Conservation (phyloP, 2,888 invertebrate genomes). For the Brachyptera putata region DNA sequence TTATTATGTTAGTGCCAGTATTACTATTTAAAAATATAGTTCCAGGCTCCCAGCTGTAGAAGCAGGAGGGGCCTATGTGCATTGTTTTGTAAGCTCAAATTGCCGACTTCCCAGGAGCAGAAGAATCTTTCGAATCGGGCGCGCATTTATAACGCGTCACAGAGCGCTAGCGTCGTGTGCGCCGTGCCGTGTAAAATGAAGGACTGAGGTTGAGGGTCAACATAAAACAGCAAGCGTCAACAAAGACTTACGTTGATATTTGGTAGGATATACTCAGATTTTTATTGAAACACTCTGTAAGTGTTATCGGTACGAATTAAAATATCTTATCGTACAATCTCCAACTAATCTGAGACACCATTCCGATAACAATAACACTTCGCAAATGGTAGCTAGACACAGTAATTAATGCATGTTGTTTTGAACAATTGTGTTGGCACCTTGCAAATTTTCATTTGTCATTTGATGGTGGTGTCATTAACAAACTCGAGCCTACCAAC, state of each 20-base stretch:
- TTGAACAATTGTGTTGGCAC: constrained; percentile 19
- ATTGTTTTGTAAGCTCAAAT: too few species aligned
- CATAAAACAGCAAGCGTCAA: constrained; percentile 23
- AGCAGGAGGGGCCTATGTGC: too few species aligned
- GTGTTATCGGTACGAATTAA: constrained; percentile 1
- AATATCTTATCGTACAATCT: neutral
- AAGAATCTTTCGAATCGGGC: too few species aligned
- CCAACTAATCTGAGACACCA: neutral
- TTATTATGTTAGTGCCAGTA: too few species aligned
- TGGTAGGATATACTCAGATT: neutral
- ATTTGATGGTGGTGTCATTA: neutral
- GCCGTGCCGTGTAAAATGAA: neutral
- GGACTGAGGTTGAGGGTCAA: constrained; percentile 15
- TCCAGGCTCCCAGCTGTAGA: too few species aligned
- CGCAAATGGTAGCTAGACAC: neutral
- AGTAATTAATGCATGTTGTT: constrained; percentile 14
- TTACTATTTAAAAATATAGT: too few species aligned
- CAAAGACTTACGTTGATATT: constrained; percentile 11
- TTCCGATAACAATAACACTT: neutral
- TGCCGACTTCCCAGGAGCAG: too few species aligned
- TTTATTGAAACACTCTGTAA: neutral
- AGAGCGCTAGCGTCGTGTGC: neutral
- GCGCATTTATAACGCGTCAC: too few species aligned
- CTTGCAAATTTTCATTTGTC: constrained; percentile 18
- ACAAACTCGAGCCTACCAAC: neutral